phyloP scores from a whole-genome alignment of 1,140 invertebrate species.

The Hypothenemus hampei region DNA sequence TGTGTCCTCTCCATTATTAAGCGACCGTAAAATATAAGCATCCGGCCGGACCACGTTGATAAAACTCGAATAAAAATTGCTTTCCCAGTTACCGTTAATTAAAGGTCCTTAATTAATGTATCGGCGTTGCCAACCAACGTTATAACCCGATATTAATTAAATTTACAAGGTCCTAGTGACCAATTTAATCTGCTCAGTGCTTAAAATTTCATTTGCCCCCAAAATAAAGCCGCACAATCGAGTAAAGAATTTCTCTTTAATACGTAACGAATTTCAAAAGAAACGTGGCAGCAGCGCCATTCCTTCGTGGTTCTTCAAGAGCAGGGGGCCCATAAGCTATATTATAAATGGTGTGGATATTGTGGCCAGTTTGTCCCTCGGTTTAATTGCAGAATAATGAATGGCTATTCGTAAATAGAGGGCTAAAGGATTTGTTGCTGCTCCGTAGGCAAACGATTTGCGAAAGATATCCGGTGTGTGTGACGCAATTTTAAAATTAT shows the following conservation, averaged over 20 bases:
- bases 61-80: constrained; percentile 29
- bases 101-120: constrained; percentile 18
- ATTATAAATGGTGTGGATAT: constrained; percentile 24
- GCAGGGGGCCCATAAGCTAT: constrained; percentile 8
- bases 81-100: constrained; percentile 26
- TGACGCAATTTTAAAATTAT: constrained; percentile 17
- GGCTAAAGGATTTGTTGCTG: constrained; percentile 27
- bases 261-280: no score
- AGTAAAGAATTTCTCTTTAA: no score
- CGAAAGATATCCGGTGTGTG: constrained; percentile 24
- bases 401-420: constrained; percentile 29
- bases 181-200: background rate
- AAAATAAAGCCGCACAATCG: no score
- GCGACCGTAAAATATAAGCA: constrained; percentile 3
- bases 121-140: constrained; percentile 5
- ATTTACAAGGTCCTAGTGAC: background rate
- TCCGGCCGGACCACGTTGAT: constrained; percentile 10
- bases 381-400: constrained; percentile 37
- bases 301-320: background rate
- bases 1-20: constrained; percentile 8
- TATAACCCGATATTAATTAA: background rate
- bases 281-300: constrained; percentile 1
- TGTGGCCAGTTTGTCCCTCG: constrained; percentile 30
- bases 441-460: constrained; percentile 28
- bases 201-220: no score